phyloP scores from a whole-genome alignment of 2,113 vertebrate genomes.

The Carlito syrichta region DNA sequence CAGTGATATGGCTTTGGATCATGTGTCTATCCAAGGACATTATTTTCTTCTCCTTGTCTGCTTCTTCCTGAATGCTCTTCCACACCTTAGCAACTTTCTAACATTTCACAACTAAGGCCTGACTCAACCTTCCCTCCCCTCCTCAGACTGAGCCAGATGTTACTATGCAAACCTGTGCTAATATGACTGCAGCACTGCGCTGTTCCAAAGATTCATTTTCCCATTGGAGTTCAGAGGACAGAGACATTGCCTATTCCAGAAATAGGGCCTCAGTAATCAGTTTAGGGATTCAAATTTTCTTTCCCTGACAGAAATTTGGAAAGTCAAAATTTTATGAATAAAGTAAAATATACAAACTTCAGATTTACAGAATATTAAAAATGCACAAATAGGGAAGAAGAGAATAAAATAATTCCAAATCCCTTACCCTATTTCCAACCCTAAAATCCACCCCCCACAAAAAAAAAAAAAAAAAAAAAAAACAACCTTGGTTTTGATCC shows the following conservation, averaged over 20 bases:
- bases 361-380: neutral
- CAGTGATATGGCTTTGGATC: neutral
- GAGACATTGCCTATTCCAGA: neutral
- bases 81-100: neutral
- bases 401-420: neutral
- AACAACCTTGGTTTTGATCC: neutral
- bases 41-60: neutral
- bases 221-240: neutral
- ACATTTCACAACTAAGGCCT: neutral
- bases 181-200: neutral
- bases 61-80: neutral
- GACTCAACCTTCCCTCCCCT: neutral
- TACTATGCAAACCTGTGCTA: neutral
- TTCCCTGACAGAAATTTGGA: neutral
- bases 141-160: neutral
- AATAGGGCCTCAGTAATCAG: neutral
- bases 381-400: neutral
- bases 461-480: neutral
- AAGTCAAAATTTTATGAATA: slow-evolving; percentile 2
- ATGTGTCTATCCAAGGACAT: neutral
- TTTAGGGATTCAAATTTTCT: neutral
- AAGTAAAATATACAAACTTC: neutral
- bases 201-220: neutral
- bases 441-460: neutral
- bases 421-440: neutral